Conservation (phyloP, 2,888 invertebrate genomes). For the Volucella bombylans region DNA sequence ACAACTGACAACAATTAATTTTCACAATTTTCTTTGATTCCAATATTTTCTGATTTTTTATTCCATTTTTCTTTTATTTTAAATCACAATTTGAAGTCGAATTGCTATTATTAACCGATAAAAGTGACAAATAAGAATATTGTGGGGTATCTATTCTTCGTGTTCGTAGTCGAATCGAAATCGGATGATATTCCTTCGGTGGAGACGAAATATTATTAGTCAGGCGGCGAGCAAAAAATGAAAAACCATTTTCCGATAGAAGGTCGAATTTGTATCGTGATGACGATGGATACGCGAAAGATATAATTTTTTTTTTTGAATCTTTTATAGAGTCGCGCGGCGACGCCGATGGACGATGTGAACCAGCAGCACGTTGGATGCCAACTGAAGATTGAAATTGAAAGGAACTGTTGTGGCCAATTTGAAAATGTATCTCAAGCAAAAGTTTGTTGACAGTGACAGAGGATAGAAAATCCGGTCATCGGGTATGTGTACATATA, state of each 20-base stretch:
- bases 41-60: conserved; percentile 3
- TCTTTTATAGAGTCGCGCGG: conserved; percentile 29
- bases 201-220: conserved; percentile 19
- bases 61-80: conserved; percentile 21
- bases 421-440: conserved; percentile 72
- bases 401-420: conserved; percentile 65
- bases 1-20: conserved; percentile 6
- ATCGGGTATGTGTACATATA: conserved; percentile 14
- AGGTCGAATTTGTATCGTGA: conserved; percentile 52
- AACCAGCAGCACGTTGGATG: conserved; percentile 73
- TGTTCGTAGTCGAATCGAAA: conserved; percentile 29
- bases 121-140: too few relatives aligned
- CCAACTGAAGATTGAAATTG: conserved; percentile 70
- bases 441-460: conserved; percentile 72
- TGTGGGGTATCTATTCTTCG: not conserved
- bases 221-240: conserved; percentile 18
- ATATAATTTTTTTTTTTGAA: conserved; percentile 4
- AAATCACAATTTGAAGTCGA: conserved; percentile 10
- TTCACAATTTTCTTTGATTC: conserved; percentile 2
- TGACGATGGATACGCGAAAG: conserved; percentile 35
- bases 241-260: conserved; percentile 33
- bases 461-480: conserved; percentile 69
- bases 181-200: conserved; percentile 34
- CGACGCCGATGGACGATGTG: conserved; percentile 48
- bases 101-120: conserved; percentile 3